Evolutionary conservation across 2,888 invertebrate genomes (phyloP).

Genomic region (Pammene aurita): DNA sequence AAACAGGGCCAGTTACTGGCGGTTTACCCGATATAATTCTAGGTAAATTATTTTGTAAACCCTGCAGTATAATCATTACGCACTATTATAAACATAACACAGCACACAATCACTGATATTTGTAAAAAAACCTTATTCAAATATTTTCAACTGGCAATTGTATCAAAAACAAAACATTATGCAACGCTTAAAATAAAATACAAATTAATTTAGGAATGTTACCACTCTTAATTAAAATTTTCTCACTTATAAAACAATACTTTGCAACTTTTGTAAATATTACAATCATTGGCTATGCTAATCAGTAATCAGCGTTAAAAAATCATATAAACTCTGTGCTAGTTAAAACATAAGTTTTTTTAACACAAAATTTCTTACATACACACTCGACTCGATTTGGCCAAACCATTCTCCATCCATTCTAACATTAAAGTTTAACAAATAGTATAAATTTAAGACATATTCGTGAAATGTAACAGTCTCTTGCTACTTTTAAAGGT

Average conservation of each 20-base stretch:
- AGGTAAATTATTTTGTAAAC: slow-evolving; percentile 39
- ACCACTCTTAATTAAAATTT: slow-evolving; percentile 31
- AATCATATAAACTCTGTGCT: slow-evolving; percentile 31
- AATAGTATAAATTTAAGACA: too few species aligned
- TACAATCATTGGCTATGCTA: slow-evolving; percentile 46
- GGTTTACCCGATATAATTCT: too few species aligned
- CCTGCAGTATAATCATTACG: slow-evolving; percentile 52
- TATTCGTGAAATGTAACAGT: too few species aligned
- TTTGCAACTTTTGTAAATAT: slow-evolving; percentile 45
- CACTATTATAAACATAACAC: slow-evolving; percentile 64
- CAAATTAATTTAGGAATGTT: slow-evolving; percentile 41
- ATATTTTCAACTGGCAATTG: slow-evolving; percentile 29
- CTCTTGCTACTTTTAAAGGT: too few species aligned
- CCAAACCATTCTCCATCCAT: too few species aligned
- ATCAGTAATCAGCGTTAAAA: slow-evolving; percentile 25
- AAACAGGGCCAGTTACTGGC: too few species aligned
- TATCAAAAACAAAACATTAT: slow-evolving; percentile 6
- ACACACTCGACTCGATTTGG: neutral
- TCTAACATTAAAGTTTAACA: too few species aligned
- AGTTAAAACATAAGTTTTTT: slow-evolving; percentile 17
- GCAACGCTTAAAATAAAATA: slow-evolving; percentile 36
- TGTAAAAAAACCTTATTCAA: slow-evolving; percentile 45
- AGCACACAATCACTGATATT: slow-evolving; percentile 66
- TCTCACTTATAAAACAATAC: slow-evolving; percentile 43
- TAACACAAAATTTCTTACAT: slow-evolving; percentile 33